Evolutionary conservation across 2,113 vertebrate genomes (phyloP), one percentile per base, ranked within the genome.

Genomic region (Bothrops jararaca): DNA sequence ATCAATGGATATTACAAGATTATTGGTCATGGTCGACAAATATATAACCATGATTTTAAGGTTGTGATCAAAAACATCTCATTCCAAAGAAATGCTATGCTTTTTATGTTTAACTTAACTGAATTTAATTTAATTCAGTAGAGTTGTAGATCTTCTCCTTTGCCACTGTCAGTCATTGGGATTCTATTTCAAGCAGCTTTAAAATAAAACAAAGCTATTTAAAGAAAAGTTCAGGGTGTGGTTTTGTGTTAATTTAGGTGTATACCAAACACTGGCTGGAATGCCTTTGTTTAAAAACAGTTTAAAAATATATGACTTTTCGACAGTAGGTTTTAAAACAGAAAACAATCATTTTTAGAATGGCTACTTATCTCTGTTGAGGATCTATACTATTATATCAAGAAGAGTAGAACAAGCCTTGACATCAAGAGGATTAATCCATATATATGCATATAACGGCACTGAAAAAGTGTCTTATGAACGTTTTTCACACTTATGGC

Each of bases 121-220:
- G 26, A 88, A 48, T 90, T 93, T 85, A 48, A 5, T 34, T 29
- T 89, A 10, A 45, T 0, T 0, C 11, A 18, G 86, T 52, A 24
- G 1, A 3, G 1, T 29, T 69, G 26, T 8, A 88, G 90, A 64
- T 52, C n/a, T 56, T 45, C 34, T 22, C 92, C 88, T 86, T 89
- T 50, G 93, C 86, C 94, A 93, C 93, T 80, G 92, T 93, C 42
- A 86, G 89, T 56, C 93, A 92, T 34, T 24, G 39, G 34, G 4
- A 0, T 0, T 2, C 90, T 64, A n/a, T 60, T 85, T 60, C 26
- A 69, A 87, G 15, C 3, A 12, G 24, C 26, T 86, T 89, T 64
- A 64, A 91, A 89, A 50, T 42, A 86, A 86, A 89, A 86, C 34
- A 29, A 53, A 86, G 23, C n/a, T 93, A 90, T 93, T 90, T 93